Base-by-base conservation (phyloP, 2,888 invertebrate genomes). In the Parochlus steinenii region DNA sequence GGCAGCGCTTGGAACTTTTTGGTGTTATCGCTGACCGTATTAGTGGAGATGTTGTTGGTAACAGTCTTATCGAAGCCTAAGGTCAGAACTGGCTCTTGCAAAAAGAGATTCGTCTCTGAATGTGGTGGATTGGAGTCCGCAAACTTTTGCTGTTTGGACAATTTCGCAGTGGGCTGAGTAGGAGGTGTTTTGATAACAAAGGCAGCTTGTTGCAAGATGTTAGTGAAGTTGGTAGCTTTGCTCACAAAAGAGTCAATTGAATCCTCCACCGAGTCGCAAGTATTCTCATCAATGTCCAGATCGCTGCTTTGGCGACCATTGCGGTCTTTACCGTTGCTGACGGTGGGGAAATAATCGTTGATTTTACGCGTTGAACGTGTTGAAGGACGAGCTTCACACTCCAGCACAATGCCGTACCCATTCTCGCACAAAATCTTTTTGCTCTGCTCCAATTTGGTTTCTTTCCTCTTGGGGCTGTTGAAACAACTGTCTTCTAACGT, bases 401-500 rank as follows among this genome's bases (percentile, higher is more conserved):
- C 17, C 12, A 12, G n/a, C n/a, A 17, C 2, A n/a, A 24, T 32
- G 6, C 32, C 32, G 6, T 23, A 10, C 5, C 24, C 32, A 24
- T 32, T 32, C 17, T 30, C 30, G 11, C 17, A 18, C 18, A 30
- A n/a, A n/a, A 30, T 26, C n/a, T 32, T 35, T 19, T 30, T 39
- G n/a, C 37, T 42, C 25, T 47, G 48, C 42, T 54, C 57, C 8
- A 58, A 44, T 45, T 53, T 56, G 40, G 55, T 55, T 43, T 60
- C 59, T 51, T 59, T 59, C 41, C 60, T 51, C 41, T 59, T 59
- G 10, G 59, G 60, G 41, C 59, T 59, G 18, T 58, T 54, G 48
- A 43, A 45, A n/a, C n/a, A n/a, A n/a, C n/a, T n/a, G n/a, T n/a
- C n/a, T n/a, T n/a, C n/a, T n/a, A n/a, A n/a, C 92, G 90, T 57